Evolutionary conservation across 2,888 invertebrate genomes (phyloP).

Genomic region (Cryptosula pallasiana): DNA sequence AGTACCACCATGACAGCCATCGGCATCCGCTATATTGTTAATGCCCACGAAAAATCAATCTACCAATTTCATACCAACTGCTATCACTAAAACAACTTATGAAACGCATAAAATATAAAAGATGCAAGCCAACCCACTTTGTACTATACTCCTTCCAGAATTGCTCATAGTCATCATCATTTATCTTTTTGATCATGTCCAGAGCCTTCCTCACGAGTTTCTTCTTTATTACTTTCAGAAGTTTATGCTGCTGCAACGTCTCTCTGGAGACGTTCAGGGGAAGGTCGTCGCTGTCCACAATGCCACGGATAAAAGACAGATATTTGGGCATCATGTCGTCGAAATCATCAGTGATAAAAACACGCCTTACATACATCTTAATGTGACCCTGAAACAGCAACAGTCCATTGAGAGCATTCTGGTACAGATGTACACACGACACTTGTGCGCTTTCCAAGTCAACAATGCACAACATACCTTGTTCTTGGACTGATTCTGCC

Average conservation of each 20-base stretch:
- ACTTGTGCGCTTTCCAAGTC: too few relatives aligned
- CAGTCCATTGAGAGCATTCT: too few relatives aligned
- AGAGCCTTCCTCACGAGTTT: conserved; percentile 93
- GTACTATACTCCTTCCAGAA: conserved; percentile 99
- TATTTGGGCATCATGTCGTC: conserved; percentile 99
- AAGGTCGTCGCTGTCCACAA: conserved; percentile 97
- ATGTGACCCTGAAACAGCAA: conserved; percentile 89
- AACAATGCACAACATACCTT: too few relatives aligned
- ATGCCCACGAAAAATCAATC: too few relatives aligned
- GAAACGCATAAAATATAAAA: too few relatives aligned
- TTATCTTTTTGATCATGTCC: conserved; percentile 96
- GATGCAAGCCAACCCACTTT: too few relatives aligned
- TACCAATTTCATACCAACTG: too few relatives aligned
- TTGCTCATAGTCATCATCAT: conserved; percentile 77
- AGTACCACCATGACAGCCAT: too few relatives aligned
- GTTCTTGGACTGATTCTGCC: conserved; percentile 23
- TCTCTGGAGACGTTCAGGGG: conserved; percentile 97
- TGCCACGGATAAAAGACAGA: conserved; percentile 86
- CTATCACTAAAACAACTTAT: too few relatives aligned
- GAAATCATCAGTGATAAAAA: conserved; percentile 99
- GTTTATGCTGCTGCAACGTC: conserved; percentile 95
- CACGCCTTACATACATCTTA: conserved; percentile 92
- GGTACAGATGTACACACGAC: too few relatives aligned
- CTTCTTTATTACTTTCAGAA: conserved; percentile 98
- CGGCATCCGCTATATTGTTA: too few relatives aligned